Conservation (phyloP, 1,140 invertebrate genomes). For the Bombus confusus region DNA sequence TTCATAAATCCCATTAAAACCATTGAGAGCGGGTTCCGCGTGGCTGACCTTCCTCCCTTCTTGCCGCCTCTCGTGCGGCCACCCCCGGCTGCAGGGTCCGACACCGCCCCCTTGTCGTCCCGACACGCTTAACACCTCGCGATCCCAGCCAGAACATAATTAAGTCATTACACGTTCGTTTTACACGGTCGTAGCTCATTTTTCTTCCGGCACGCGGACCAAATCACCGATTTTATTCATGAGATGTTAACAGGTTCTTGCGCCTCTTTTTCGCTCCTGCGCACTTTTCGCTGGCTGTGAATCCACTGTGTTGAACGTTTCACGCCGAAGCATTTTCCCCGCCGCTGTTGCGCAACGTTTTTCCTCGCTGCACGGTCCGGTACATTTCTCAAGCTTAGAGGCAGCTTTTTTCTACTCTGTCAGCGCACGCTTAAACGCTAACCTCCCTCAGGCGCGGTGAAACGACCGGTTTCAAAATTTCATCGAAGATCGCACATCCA, state of each 20-base stretch:
- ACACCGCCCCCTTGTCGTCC: constrained; percentile 37
- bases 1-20: constrained; percentile 77
- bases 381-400: neutral
- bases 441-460: too few relatives aligned
- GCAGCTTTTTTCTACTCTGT: too few relatives aligned
- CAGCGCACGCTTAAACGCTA: too few relatives aligned
- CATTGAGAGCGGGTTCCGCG: constrained; percentile 54
- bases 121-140: constrained; percentile 66
- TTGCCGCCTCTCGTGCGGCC: neutral
- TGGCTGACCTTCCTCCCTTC: constrained; percentile 34
- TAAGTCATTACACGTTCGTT: constrained; percentile 74
- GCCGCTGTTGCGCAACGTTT: neutral
- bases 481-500: rapidly evolving
- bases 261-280: neutral
- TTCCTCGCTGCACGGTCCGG: neutral
- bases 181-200: constrained; percentile 59
- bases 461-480: too few relatives aligned
- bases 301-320: neutral
- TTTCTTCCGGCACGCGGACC: constrained; percentile 46
- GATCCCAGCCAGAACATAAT: constrained; percentile 68
- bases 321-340: neutral
- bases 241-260: neutral
- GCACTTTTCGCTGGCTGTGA: too few relatives aligned
- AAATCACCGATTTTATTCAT: constrained; percentile 21
- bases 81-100: neutral